A percentile compares a stretch with the other conserved stretches of the same genome.
These are phyloP conservation scores for Scyliorhinus canicula DNA, from an alignment of 2,797 vertebrate species.

Conservation along the genomic window DNA sequence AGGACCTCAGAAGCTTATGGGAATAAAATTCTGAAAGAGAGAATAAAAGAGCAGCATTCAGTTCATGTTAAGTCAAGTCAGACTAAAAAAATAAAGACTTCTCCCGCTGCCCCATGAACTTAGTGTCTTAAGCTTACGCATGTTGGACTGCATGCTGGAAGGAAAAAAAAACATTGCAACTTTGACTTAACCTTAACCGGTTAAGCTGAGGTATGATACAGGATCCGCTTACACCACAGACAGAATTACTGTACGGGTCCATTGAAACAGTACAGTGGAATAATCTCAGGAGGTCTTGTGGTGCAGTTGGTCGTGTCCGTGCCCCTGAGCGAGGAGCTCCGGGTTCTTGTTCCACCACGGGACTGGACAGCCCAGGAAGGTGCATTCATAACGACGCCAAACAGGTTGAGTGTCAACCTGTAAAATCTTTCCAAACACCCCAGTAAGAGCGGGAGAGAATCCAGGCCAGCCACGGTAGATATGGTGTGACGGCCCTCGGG, in stretches of 20 bases:
- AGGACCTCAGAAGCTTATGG: neutral
- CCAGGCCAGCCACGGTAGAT: too few species aligned
- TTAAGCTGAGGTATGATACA: neutral
- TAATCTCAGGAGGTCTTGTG: too few species aligned
- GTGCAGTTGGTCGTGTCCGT: too few species aligned
- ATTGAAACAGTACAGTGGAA: neutral
- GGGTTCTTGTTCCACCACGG: too few species aligned
- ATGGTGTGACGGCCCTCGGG: too few species aligned
- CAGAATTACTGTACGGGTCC: neutral
- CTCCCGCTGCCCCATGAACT: neutral
- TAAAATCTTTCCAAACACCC: too few species aligned
- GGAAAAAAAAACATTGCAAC: neutral
- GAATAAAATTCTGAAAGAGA: slow-evolving; percentile 16
- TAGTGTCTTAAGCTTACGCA: neutral
- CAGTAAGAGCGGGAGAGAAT: too few species aligned
- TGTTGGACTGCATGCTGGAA: neutral
- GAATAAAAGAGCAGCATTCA: slow-evolving; percentile 18
- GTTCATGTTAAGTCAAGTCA: slow-evolving; percentile 2
- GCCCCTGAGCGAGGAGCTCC: too few species aligned
- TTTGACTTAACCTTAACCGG: neutral
- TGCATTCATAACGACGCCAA: too few species aligned
- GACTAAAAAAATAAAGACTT: neutral
- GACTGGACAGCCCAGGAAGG: too few species aligned
- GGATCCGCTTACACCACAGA: neutral
- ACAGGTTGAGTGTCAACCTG: too few species aligned